phyloP scores from a whole-genome alignment of 2,797 vertebrate species.

The Staurois parvus region DNA sequence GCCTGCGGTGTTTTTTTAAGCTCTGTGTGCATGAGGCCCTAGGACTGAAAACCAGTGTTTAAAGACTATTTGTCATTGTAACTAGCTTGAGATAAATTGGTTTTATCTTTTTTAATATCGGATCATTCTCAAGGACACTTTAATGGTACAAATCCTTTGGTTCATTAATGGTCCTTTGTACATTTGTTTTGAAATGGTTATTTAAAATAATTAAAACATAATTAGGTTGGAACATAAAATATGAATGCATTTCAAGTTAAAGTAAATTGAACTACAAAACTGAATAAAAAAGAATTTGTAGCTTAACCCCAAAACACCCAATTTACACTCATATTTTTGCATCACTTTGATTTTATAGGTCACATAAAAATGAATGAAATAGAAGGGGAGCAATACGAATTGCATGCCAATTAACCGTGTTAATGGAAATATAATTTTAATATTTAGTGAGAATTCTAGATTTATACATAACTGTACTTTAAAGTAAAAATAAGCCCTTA shows the following conservation, averaged over 20 bases:
- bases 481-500: no score
- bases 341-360: no score
- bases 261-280: neutral
- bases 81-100: constrained; percentile 14
- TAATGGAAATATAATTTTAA: no score
- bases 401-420: no score
- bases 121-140: constrained; percentile 19
- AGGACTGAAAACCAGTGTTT: neutral
- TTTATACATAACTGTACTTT: no score
- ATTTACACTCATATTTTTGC: no score
- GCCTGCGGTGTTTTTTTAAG: no score
- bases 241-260: neutral
- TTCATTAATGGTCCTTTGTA: neutral
- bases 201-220: neutral
- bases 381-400: no score
- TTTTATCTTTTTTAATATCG: constrained; percentile 35
- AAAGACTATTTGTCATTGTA: neutral
- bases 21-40: no score
- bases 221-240: neutral
- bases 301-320: neutral
- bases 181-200: neutral
- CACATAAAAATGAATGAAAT: no score
- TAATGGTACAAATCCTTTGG: constrained; percentile 10
- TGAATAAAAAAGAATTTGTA: neutral
- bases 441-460: no score